Base-by-base conservation (phyloP, 2,797 vertebrate species). In the Cryptoblepharus egeriae region DNA sequence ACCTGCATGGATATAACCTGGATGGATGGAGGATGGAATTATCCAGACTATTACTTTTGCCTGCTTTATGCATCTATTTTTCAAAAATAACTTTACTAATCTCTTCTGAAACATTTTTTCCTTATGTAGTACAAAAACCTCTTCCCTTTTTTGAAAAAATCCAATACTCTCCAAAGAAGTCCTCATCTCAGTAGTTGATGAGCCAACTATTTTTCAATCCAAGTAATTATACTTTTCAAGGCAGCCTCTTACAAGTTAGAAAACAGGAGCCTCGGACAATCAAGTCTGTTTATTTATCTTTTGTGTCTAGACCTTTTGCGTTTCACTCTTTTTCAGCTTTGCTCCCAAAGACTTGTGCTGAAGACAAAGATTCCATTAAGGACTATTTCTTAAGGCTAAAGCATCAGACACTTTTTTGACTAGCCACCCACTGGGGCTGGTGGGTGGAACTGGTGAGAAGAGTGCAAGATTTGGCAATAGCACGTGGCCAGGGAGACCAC, bases 381-480 rank as follows among this genome's bases (percentile, higher is more conserved):
- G 60, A 30, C n/a, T 20, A 67, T 55, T 67, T 55, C 32, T 75
- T 49, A 79, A 24, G 30, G 30, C 58, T 58, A 37, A 15, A 49
- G 52, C 42, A 60, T 45, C 55, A 28, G 49, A 22, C 61, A 3
- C 1, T 16, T 52, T 16, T 52, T 6, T n/a, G n/a, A 52, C 49
- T 28, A 73, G 32, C 35, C 28, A 57, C 28, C 63, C 16, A 7
- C 16, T 18, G 58, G n/a, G n/a, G n/a, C n/a, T n/a, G n/a, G n/a
- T n/a, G n/a, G n/a, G 26, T 63, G 45, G 58, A 71, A 64, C 37
- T 83, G 30, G 8, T 77, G 22, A 37, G 52, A 71, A 64, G 57
- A 64, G 28, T 77, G 32, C 45, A 71, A 55, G 35, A 77, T 77
- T 63, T 77, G 68, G 45, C 75, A 83, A 57, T 39, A 55, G 16